Conservation (phyloP, 2,113 vertebrate genomes). For the Gobiocypris rarus region DNA sequence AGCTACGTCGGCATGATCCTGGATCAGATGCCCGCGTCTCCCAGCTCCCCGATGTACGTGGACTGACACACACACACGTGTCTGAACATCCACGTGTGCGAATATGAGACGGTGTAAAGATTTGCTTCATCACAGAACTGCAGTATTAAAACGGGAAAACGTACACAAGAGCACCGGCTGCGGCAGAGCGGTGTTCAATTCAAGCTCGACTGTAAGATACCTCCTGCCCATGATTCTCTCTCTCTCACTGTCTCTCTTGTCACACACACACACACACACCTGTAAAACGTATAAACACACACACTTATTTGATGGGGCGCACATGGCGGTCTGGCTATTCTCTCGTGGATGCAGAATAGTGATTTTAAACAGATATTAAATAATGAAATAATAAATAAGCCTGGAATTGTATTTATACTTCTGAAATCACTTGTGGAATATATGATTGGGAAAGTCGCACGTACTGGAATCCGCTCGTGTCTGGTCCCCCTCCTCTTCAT, state of each 20-base stretch:
- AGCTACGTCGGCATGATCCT: constrained; percentile 93
- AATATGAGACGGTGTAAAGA: constrained; percentile 76
- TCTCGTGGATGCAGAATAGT: constrained; percentile 80
- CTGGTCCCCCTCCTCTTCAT: constrained; percentile 66
- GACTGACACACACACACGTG: constrained; percentile 79
- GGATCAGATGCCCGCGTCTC: constrained; percentile 97
- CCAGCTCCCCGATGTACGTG: constrained; percentile 95
- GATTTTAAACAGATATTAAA: constrained; percentile 60
- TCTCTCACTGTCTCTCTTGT: constrained; percentile 60
- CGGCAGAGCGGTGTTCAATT: constrained; percentile 85
- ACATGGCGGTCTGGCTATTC: constrained; percentile 74
- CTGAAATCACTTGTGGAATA: constrained; percentile 82
- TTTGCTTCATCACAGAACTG: constrained; percentile 80
- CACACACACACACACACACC: constrained; percentile 28
- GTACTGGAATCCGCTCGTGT: constrained; percentile 78
- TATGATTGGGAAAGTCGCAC: constrained; percentile 74
- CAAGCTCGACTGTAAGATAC: constrained; percentile 87
- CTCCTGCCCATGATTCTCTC: constrained; percentile 36
- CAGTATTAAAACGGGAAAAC: constrained; percentile 77
- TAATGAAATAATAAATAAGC: constrained; percentile 57
- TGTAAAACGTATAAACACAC: constrained; percentile 30
- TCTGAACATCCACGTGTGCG: constrained; percentile 32
- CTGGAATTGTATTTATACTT: constrained; percentile 85
- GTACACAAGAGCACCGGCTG: constrained; percentile 77
- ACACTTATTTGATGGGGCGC: constrained; percentile 74